Evolutionary conservation across 2,797 vertebrate genomes (phyloP).

Genomic region (Ataeniobius toweri): DNA sequence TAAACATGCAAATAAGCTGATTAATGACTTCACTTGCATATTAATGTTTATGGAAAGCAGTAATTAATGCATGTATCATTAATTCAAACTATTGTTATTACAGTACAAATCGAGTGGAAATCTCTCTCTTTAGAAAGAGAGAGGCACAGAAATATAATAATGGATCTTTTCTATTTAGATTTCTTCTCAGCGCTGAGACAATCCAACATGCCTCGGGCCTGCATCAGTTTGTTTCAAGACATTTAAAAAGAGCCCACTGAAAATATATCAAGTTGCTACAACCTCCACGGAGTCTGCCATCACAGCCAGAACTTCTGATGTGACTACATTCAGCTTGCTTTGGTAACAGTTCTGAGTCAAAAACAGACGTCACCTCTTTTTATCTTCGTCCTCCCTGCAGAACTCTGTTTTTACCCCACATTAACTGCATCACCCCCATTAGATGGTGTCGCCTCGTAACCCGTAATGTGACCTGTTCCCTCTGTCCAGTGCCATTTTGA

Average conservation of each 20-base stretch:
- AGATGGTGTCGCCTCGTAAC: slow-evolving; percentile 31
- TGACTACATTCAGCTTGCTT: slow-evolving; percentile 21
- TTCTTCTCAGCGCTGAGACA: not conserved
- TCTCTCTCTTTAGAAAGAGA: not conserved
- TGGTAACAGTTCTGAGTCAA: not conserved
- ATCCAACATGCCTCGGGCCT: slow-evolving; percentile 3
- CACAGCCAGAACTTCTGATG: slow-evolving; percentile 19
- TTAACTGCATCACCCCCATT: slow-evolving; percentile 28
- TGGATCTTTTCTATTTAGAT: not conserved
- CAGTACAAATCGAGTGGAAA: slow-evolving; percentile 42
- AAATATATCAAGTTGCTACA: slow-evolving; percentile 20
- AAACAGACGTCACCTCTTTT: slow-evolving; percentile 5
- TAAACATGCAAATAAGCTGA: slow-evolving; percentile 75
- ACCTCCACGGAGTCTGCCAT: slow-evolving; percentile 30
- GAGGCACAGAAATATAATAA: not conserved
- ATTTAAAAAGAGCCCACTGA: slow-evolving; percentile 20
- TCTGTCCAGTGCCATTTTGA: slow-evolving; percentile 42
- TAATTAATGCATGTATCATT: slow-evolving; percentile 72
- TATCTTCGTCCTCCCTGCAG: not conserved
- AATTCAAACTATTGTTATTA: slow-evolving; percentile 68
- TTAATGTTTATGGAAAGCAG: slow-evolving; percentile 56
- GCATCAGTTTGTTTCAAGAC: slow-evolving; percentile 11
- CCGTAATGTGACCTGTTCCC: slow-evolving; percentile 37
- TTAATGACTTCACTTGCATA: slow-evolving; percentile 66
- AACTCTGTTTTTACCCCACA: slow-evolving; percentile 19